Conservation (phyloP, 2,888 invertebrate species). For the Timema cristinae region DNA sequence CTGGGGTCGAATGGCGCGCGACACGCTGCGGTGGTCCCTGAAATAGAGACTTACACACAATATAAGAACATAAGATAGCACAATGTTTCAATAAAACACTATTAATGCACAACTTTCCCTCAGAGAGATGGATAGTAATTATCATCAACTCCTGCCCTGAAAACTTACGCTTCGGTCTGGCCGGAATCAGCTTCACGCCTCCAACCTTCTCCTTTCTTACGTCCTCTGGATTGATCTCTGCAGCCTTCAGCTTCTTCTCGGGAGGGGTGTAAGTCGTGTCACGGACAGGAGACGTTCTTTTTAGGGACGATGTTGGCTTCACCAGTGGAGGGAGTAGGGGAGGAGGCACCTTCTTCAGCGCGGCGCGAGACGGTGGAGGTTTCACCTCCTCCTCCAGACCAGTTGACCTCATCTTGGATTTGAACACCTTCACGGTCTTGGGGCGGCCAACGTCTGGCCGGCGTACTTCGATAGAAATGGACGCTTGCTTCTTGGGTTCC, state of each 20-base stretch:
- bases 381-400: constrained; percentile 84
- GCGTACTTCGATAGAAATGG: constrained; percentile 76
- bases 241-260: constrained; percentile 71
- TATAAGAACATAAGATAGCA: too few species aligned
- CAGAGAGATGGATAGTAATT: background rate
- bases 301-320: constrained; percentile 19
- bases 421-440: constrained; percentile 87
- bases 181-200: constrained; percentile 79
- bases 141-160: background rate
- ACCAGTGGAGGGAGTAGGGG: constrained; percentile 46
- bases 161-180: constrained; percentile 90
- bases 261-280: constrained; percentile 48
- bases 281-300: constrained; percentile 35
- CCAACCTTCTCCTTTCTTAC: constrained; percentile 63
- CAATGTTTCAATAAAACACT: too few species aligned
- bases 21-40: too few species aligned
- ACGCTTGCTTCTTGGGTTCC: constrained; percentile 58
- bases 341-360: constrained; percentile 39
- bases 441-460: constrained; percentile 65
- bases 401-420: constrained; percentile 88
- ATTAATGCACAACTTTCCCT: background rate
- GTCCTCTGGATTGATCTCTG: constrained; percentile 39
- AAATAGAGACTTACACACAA: too few species aligned
- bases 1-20: too few species aligned
- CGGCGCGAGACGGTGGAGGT: constrained; percentile 72